Evolutionary conservation across 2,888 invertebrate genomes (phyloP).

Genomic region (Drosophila emarginata): DNA sequence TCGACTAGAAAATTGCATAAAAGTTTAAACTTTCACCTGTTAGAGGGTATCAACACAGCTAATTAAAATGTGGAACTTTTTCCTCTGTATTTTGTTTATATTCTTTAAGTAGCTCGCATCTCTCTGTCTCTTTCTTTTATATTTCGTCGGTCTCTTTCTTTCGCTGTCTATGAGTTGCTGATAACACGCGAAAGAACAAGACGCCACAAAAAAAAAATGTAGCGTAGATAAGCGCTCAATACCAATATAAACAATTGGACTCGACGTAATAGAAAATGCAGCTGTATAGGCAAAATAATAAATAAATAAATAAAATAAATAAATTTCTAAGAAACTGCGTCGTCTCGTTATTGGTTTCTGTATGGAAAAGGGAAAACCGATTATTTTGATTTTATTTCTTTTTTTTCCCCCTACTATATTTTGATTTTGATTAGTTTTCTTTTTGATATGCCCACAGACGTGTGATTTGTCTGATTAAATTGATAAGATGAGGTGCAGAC

Average conservation of each 20-base stretch:
- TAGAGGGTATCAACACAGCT: not conserved
- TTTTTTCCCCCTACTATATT: too few species aligned
- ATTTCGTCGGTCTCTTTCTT: not conserved
- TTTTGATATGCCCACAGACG: not conserved
- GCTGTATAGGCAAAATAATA: slow-evolving; percentile 11
- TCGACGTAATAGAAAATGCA: slow-evolving; percentile 2
- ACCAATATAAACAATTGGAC: slow-evolving; percentile 18
- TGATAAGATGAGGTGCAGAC: not conserved
- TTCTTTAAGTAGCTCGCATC: slow-evolving; percentile 8
- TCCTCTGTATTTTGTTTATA: slow-evolving; percentile 2
- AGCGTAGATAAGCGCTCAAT: slow-evolving; percentile 56
- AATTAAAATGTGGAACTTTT: not conserved
- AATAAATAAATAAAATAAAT: slow-evolving; percentile 47
- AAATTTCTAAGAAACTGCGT: slow-evolving; percentile 33
- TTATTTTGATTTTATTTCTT: too few species aligned
- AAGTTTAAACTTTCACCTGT: not conserved
- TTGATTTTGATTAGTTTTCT: slow-evolving; percentile 2
- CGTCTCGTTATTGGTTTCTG: slow-evolving; percentile 2
- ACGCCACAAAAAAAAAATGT: slow-evolving; percentile 46
- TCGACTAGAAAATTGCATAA: not conserved
- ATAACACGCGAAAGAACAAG: slow-evolving; percentile 47
- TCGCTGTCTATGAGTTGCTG: slow-evolving; percentile 24
- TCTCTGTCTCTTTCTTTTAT: not conserved
- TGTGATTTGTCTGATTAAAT: not conserved
- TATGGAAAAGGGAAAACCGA: not conserved